Conservation (phyloP, 23 tunicate genomes). For the Ciona savignyi region DNA sequence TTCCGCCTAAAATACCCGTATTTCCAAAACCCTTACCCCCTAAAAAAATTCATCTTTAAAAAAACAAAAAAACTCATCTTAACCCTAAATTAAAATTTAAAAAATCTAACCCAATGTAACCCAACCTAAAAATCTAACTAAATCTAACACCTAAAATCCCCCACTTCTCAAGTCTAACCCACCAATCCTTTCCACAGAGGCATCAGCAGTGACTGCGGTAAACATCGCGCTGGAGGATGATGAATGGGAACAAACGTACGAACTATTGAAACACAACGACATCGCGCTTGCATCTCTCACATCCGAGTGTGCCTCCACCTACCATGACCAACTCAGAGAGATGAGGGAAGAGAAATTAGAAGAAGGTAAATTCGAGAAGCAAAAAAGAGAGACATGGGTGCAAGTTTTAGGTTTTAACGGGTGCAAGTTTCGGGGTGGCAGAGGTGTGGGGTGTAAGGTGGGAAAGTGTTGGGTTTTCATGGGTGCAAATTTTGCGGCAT, state of each 20-base stretch:
- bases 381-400: too few relatives aligned
- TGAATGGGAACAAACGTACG: constrained; percentile 84
- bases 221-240: constrained; percentile 81
- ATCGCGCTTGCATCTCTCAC: constrained; percentile 57
- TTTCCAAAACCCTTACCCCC: not conserved
- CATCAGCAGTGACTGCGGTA: constrained; percentile 86
- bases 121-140: too few relatives aligned
- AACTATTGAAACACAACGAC: constrained; percentile 54
- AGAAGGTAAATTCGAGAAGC: constrained; percentile 79
- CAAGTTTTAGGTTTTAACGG: too few relatives aligned
- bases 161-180: too few relatives aligned
- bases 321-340: constrained; percentile 82
- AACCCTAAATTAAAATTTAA: too few relatives aligned
- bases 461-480: too few relatives aligned
- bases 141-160: too few relatives aligned
- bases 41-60: not conserved
- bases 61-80: not conserved
- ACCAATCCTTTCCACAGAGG: constrained; percentile 52
- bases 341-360: constrained; percentile 52
- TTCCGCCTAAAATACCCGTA: too few relatives aligned
- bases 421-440: too few relatives aligned
- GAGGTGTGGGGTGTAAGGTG: too few relatives aligned
- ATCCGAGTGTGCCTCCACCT: constrained; percentile 76
- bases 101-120: too few relatives aligned
- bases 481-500: too few relatives aligned